Percentiles rank a stretch among this genome's conserved stretches.
Evolutionary conservation across 2,888 invertebrate species (phyloP).

Genomic region (Lacanobia wlatinum): DNA sequence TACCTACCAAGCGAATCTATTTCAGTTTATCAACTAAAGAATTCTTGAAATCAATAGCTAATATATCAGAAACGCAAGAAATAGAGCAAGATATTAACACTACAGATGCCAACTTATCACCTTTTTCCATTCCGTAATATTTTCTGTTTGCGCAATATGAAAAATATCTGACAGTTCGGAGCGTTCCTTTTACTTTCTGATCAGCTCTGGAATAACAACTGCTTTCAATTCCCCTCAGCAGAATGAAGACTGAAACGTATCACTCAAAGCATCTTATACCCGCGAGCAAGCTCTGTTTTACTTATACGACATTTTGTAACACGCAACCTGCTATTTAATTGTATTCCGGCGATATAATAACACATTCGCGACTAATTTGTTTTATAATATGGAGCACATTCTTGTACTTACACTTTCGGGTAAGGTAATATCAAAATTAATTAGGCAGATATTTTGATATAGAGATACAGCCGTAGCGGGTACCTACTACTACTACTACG

Average conservation of each 20-base stretch:
- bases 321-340: constrained; percentile 12
- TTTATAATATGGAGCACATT: constrained; percentile 24
- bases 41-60: too few species aligned
- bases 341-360: constrained; percentile 10
- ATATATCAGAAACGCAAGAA: not conserved
- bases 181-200: constrained; percentile 15
- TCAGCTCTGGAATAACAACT: constrained; percentile 13
- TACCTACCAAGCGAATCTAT: not conserved
- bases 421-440: constrained; percentile 38
- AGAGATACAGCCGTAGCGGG: constrained; percentile 38
- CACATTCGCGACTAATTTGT: constrained; percentile 21
- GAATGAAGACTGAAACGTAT: constrained; percentile 4
- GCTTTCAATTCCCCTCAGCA: constrained; percentile 8
- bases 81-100: not conserved
- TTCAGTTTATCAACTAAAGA: not conserved
- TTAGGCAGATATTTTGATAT: constrained; percentile 39
- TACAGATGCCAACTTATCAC: constrained; percentile 9
- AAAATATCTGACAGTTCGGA: not conserved
- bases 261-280: not conserved
- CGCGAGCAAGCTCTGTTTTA: constrained; percentile 1
- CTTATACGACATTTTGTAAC: not conserved
- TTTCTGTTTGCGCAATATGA: constrained; percentile 3
- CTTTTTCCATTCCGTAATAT: constrained; percentile 16
- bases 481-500: not conserved
- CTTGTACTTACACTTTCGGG: constrained; percentile 27